A percentile compares a stretch with the other conserved stretches of the same genome.
phyloP scores from a whole-genome alignment of 2,888 invertebrate species.

The Lepeophtheirus nordmannii region DNA sequence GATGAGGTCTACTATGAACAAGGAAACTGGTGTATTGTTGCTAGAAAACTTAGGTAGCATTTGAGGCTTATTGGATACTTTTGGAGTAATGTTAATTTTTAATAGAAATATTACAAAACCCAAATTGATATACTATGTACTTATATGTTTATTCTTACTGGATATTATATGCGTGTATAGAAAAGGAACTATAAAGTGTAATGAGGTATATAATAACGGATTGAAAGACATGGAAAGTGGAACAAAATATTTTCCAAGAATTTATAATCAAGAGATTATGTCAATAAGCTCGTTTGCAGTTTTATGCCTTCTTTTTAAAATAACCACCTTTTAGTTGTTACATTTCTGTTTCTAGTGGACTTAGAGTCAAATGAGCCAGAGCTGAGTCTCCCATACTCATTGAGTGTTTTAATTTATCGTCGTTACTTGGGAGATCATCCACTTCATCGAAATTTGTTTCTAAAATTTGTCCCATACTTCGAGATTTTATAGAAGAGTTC shows the following conservation, averaged over 20 bases:
- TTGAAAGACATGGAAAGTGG: no score
- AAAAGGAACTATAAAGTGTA: no score
- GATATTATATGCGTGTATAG: background rate
- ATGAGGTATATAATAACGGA: no score
- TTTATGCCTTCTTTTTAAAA: background rate
- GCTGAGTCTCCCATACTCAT: background rate
- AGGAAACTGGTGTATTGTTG: slow-evolving; percentile 84
- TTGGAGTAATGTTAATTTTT: no score
- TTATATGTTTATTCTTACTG: slow-evolving; percentile 28
- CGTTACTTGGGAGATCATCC: background rate
- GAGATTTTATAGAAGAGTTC: background rate
- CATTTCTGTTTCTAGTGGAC: slow-evolving; percentile 4
- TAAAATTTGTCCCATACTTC: slow-evolving; percentile 18
- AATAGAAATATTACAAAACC: no score
- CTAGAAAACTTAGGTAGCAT: slow-evolving; percentile 41
- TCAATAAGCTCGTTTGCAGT: background rate
- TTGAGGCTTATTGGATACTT: no score
- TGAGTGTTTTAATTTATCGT: background rate
- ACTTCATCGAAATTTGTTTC: slow-evolving; percentile 21
- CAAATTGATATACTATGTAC: no score
- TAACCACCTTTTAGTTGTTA: no score
- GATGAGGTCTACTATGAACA: slow-evolving; percentile 71
- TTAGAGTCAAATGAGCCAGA: background rate
- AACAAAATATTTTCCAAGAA: background rate
- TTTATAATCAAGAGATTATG: background rate